Evolutionary conservation across 2,113 vertebrate species (phyloP).

Genomic region (Brachypodius melanocephalos): DNA sequence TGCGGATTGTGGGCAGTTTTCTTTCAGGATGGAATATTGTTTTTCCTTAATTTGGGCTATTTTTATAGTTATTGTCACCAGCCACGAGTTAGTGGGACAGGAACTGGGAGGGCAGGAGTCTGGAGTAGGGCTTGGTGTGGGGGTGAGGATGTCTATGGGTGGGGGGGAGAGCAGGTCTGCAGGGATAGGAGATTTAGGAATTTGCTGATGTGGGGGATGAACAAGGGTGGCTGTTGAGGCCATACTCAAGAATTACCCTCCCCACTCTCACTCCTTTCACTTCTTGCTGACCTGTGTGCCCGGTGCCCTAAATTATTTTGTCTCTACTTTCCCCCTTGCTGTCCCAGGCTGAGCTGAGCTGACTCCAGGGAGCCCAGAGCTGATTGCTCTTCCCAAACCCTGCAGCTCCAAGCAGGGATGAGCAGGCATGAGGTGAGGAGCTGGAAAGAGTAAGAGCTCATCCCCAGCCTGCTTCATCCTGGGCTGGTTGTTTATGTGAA

Average conservation of each 20-base stretch:
- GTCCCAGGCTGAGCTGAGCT: background rate
- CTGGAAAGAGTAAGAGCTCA: background rate
- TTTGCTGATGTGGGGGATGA: background rate
- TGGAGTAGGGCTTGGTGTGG: background rate
- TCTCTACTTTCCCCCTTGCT: background rate
- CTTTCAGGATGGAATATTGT: background rate
- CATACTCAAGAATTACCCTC: background rate
- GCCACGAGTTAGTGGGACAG: background rate
- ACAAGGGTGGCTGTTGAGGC: background rate
- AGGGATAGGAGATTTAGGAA: background rate
- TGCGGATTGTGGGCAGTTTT: background rate
- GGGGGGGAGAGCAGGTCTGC: background rate
- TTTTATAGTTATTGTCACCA: background rate
- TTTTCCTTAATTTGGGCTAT: background rate
- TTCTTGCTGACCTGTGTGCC: background rate
- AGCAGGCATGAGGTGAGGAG: background rate
- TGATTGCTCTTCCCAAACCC: background rate
- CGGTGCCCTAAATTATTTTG: background rate
- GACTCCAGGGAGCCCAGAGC: background rate
- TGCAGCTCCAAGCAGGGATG: background rate
- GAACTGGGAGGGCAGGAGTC: background rate
- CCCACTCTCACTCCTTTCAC: background rate
- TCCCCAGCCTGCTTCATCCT: background rate
- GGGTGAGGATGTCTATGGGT: background rate
- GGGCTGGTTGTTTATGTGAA: background rate